These are phyloP conservation scores for Phalacrocorax carbo DNA, from an alignment of 2,113 vertebrate genomes.

Conservation along the genomic window DNA sequence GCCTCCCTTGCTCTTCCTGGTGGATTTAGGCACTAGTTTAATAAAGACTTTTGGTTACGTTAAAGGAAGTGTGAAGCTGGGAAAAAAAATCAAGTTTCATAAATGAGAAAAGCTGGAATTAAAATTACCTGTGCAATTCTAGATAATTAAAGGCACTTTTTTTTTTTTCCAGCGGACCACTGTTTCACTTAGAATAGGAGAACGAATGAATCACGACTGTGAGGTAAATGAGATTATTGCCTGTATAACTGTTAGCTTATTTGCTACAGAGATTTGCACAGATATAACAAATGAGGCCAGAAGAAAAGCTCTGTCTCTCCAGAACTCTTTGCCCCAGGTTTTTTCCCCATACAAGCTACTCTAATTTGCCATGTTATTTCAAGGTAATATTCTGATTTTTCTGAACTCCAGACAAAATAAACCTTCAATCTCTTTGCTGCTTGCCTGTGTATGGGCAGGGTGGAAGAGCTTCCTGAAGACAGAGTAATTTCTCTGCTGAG, in stretches of 20 bases:
- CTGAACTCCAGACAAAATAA: not conserved
- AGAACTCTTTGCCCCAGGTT: not conserved
- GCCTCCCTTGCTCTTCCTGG: not conserved
- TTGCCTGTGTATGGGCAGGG: not conserved
- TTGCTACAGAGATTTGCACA: constrained; percentile 11
- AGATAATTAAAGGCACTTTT: not conserved
- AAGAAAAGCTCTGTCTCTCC: not conserved
- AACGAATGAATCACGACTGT: not conserved
- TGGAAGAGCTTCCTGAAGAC: not conserved
- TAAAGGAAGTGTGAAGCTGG: not conserved
- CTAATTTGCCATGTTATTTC: not conserved
- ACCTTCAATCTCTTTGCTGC: not conserved
- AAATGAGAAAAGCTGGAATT: not conserved
- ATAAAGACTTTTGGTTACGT: not conserved
- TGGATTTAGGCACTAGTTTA: not conserved
- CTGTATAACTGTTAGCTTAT: not conserved
- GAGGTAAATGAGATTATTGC: constrained; percentile 35
- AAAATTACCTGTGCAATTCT: not conserved
- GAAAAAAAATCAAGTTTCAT: not conserved
- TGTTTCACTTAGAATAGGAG: not conserved
- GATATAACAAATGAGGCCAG: constrained; percentile 23
- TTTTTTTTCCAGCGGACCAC: not conserved
- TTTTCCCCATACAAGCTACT: not conserved
- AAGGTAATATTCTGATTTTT: not conserved
- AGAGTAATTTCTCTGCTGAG: not conserved